Evolutionary conservation across 2,797 vertebrate species (phyloP), one percentile per base, ranked within the genome.

Genomic region (Peromyscus melanophrys): DNA sequence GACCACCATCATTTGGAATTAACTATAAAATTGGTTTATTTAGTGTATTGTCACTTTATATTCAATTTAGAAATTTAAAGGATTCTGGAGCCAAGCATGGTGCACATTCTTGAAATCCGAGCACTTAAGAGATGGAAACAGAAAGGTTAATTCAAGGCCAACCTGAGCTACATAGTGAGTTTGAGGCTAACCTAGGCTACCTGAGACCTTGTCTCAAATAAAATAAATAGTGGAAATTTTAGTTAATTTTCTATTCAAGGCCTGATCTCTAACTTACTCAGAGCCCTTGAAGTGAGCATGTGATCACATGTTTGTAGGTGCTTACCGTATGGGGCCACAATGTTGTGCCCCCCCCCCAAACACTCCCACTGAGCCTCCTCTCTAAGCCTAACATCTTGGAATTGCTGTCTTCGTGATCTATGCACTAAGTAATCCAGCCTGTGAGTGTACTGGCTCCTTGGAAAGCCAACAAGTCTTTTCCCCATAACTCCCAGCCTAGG

Each of bases 31-130:
- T 31, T 83, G 57, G 9, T 83, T 76, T 89, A 37, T 57, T 63
- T 63, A 31, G 25, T 43, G 76, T 81, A 82, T 55, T 84, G 4
- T 65, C 25, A 81, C 85, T 83, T 96, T 69, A 52, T 29, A 37
- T 83, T 91, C 73, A 80, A 59, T 89, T 75, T 91, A 87, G 67
- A 71, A 90, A 76, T 84, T 65, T 81, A 85, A 67, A n/a, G 13
- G 31, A 67, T 67, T 34, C 83, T 67, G 63, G 10, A 67, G 43
- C 17, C 63, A 49, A n/a, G 29, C 63, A 13, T 67, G 43, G 40
- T 13, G 40, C 40, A 43, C 37, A 43, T 43, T 40, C 21, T 21
- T 85, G 19, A n/a, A 49, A 85, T 34, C 43, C 19, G 43, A 84
- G 6, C 43, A 34, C 17, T 23, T 85, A 43, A 46, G 9, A 43